Percentiles rank a stretch among this genome's conserved stretches.
Conservation (phyloP, 2,888 invertebrate species). For the Agrilus mali region DNA sequence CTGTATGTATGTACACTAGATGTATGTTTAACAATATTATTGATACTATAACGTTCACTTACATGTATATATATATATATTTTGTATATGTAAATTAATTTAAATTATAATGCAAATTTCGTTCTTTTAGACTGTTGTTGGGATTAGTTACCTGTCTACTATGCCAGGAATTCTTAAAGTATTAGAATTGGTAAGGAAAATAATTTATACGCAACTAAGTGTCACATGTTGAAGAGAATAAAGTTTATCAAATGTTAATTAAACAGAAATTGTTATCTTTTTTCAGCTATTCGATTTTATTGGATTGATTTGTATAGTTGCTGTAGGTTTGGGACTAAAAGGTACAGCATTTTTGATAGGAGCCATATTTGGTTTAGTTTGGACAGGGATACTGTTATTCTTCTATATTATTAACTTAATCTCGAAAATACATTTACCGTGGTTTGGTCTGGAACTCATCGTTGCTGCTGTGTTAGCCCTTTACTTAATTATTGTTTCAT, state of each 20-base stretch:
- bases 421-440: slow-evolving; percentile 13
- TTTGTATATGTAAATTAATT: too few relatives aligned
- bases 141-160: slow-evolving; percentile 5
- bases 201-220: neutral
- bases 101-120: too few relatives aligned
- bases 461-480: slow-evolving; percentile 11
- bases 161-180: slow-evolving; percentile 7
- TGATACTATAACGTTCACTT: too few relatives aligned
- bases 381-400: slow-evolving; percentile 12
- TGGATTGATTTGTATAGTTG: slow-evolving; percentile 14
- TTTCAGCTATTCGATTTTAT: slow-evolving; percentile 16
- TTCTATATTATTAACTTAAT: slow-evolving; percentile 12
- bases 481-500: slow-evolving; percentile 14
- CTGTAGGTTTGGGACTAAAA: slow-evolving; percentile 3
- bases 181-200: slow-evolving; percentile 4
- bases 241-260: too few relatives aligned
- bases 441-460: slow-evolving; percentile 15
- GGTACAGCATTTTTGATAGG: slow-evolving; percentile 17
- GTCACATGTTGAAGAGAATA: too few relatives aligned
- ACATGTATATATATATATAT: too few relatives aligned
- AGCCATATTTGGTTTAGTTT: slow-evolving; percentile 13
- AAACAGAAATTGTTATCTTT: neutral
- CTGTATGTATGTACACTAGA: too few relatives aligned
- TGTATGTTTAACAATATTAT: too few relatives aligned
- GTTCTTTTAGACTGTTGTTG: neutral